phyloP scores from a whole-genome alignment of 2,113 vertebrate species.

The Rhinolophus ferrumequinum region DNA sequence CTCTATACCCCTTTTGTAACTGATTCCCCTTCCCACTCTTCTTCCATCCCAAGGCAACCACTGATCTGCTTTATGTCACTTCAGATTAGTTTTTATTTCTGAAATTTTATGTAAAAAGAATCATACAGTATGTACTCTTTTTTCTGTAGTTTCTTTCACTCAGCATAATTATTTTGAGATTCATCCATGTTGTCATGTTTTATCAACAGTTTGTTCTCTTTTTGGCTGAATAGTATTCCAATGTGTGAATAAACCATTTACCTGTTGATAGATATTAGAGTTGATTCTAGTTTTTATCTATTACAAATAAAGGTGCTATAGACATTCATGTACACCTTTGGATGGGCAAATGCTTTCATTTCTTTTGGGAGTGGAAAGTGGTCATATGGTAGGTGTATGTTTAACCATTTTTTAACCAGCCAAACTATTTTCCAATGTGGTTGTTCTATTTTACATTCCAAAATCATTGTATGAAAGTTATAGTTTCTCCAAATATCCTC shows the following conservation, averaged over 20 bases:
- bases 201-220: background rate
- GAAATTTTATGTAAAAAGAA: background rate
- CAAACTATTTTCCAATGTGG: background rate
- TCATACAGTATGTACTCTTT: background rate
- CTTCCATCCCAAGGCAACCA: background rate
- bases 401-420: background rate
- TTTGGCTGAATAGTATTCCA: background rate
- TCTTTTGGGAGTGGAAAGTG: background rate
- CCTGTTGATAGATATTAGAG: background rate
- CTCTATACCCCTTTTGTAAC: background rate
- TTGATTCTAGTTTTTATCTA: constrained; percentile 25
- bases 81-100: constrained; percentile 34
- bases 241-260: background rate
- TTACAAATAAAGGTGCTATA: constrained; percentile 7
- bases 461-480: background rate
- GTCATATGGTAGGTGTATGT: background rate
- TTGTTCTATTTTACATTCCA: background rate
- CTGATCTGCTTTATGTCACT: constrained; percentile 11
- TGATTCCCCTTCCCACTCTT: background rate
- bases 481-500: background rate
- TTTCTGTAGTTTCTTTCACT: constrained; percentile 3
- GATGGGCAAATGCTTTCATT: background rate
- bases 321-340: background rate
- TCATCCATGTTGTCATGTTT: background rate
- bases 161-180: constrained; percentile 46